Evolutionary conservation across 53 echinoderm and acorn worm species (phyloP), one percentile per base, ranked within the genome.

Genomic region (Luidia sarsii): DNA sequence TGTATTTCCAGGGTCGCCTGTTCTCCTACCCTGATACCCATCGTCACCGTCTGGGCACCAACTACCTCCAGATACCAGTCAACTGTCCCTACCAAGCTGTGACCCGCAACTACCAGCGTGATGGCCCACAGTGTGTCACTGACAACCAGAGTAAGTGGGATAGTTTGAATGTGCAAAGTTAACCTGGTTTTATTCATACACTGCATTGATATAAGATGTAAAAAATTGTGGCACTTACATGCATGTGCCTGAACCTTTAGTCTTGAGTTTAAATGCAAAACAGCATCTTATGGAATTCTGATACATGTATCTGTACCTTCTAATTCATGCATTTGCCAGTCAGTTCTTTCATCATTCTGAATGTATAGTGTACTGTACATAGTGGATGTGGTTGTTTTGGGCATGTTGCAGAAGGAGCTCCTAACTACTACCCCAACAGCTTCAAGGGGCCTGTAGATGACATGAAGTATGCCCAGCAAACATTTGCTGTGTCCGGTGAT

Each of bases 11-110:
- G 97, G 97, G 91, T 37, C 97, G 97, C 75, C 88, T 94, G 53
- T 97, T 97, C 82, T 97, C 97, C 41, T 97, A 97, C 83, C 88
- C 97, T 2, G 97, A 97, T 85, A 97, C 97, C 4, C 97, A 97
- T 62, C 97, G 97, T 45, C 97, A 97, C 54, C 85, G 97, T 16
- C 93, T 97, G 36, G 93, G 93, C 19, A 94, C 97, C 74, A 93
- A 97, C 91, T 97, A 97, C 74, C 86, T 93, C 15, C 97, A 97
- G 87, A 89, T 97, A 24, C 97, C 97, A 3, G 97, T 97, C 75
- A 97, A 97, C 69, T 96, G 97, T 59, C 93, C 97, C 22, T 94
- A 91, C 65, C 75, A 75, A 23, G 87, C 97, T 54, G 80, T 67
- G 35, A 79, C 83, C 38, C 85, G 88, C 21, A 97, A 89, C 92